Evolutionary conservation across 2,888 invertebrate genomes (phyloP).

Genomic region (Watsonalla cultraria): DNA sequence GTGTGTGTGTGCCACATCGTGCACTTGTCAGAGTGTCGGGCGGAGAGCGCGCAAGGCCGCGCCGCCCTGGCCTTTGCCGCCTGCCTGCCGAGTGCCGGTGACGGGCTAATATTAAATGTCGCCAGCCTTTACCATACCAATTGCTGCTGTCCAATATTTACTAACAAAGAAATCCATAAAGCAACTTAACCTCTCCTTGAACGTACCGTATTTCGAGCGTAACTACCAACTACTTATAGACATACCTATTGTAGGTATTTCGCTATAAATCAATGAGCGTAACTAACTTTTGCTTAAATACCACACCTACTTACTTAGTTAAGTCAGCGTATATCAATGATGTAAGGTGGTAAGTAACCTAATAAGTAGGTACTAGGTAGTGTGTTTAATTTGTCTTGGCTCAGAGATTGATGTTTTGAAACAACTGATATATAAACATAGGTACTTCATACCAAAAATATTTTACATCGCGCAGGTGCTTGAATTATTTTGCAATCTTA

Average conservation of each 20-base stretch:
- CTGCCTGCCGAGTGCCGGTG: conserved; percentile 25
- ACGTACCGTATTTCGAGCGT: background rate
- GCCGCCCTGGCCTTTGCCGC: conserved; percentile 47
- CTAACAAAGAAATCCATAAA: conserved; percentile 22
- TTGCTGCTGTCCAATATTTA: conserved; percentile 24
- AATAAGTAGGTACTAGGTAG: too few species aligned
- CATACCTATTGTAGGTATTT: too few species aligned
- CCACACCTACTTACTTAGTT: too few species aligned
- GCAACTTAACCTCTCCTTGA: background rate
- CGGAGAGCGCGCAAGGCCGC: conserved; percentile 44
- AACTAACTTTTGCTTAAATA: too few species aligned
- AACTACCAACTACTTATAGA: background rate
- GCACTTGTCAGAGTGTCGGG: conserved; percentile 44
- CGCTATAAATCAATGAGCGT: too few species aligned
- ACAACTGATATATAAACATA: too few species aligned
- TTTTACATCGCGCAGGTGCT: background rate
- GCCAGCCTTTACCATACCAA: conserved; percentile 20
- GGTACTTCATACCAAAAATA: background rate
- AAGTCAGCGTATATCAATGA: too few species aligned
- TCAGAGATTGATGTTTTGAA: too few species aligned
- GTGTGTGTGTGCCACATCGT: conserved; percentile 15
- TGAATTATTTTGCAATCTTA: background rate
- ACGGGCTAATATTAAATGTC: conserved; percentile 54
- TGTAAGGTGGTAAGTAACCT: too few species aligned
- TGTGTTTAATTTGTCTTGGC: too few species aligned